Conservation (phyloP, 2,797 vertebrate species). For the Xerus rutilus region DNA sequence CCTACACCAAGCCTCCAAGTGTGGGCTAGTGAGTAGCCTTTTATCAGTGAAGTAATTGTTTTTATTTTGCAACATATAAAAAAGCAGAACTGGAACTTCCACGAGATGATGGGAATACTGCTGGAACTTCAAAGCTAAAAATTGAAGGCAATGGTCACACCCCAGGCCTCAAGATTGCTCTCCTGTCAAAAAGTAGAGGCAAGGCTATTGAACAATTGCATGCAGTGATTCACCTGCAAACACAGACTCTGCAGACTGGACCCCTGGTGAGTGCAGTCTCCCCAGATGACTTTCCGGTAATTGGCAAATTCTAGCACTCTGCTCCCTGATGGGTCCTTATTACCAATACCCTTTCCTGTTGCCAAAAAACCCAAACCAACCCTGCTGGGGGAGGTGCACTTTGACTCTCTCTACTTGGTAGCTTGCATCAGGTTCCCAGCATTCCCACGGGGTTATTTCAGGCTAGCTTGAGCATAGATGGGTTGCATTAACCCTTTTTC, state of each 20-base stretch:
- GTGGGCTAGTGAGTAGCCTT: not conserved
- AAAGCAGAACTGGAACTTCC: not conserved
- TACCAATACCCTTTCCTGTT: not conserved
- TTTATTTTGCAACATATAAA: not conserved
- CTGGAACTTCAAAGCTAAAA: not conserved
- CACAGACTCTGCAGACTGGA: not conserved
- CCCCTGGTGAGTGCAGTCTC: not conserved
- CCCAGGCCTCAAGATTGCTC: not conserved
- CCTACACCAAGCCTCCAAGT: not conserved
- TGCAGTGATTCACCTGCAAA: not conserved
- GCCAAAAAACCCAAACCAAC: not conserved
- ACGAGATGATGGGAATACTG: not conserved
- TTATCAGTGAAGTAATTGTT: not conserved
- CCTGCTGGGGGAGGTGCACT: not conserved
- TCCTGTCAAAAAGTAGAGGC: not conserved
- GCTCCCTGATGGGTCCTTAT: not conserved
- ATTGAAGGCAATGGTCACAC: not conserved
- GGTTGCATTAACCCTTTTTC: slow-evolving; percentile 21
- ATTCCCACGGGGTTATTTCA: slow-evolving; percentile 55
- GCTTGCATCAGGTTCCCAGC: slow-evolving; percentile 17
- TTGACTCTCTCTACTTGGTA: not conserved
- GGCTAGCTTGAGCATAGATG: not conserved
- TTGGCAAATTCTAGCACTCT: not conserved
- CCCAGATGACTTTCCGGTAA: not conserved
- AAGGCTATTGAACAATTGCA: not conserved